Percentiles rank a stretch among this genome's conserved stretches.
These are phyloP conservation scores for Phymatocera aterrima DNA, from an alignment of 2,888 invertebrate genomes.

Conservation along the genomic window DNA sequence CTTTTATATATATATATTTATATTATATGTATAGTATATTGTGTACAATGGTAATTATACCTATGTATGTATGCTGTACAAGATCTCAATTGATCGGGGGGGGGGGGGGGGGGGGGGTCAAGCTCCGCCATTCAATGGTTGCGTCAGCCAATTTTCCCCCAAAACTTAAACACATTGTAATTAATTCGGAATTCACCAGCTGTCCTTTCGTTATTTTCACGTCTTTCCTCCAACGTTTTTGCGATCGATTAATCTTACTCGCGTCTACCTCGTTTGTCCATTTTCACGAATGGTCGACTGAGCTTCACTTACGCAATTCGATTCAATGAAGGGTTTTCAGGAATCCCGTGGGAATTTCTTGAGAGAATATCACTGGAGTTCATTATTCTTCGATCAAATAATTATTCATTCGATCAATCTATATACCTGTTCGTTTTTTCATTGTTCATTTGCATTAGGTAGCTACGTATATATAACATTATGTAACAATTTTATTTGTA, in stretches of 20 bases:
- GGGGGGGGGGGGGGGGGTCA: background rate
- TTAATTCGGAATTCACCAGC: no score
- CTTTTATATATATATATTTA: constrained; percentile 46
- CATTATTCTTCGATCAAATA: background rate
- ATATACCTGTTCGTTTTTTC: background rate
- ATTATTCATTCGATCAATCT: background rate
- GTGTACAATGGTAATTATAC: constrained; percentile 39
- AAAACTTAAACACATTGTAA: no score
- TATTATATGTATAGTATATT: constrained; percentile 32
- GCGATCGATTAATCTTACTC: no score
- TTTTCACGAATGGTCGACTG: background rate
- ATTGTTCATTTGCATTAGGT: background rate
- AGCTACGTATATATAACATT: background rate
- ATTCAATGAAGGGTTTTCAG: background rate
- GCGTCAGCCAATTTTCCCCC: background rate
- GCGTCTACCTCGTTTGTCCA: no score
- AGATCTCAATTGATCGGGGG: no score
- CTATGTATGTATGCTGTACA: no score
- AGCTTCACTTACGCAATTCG: background rate
- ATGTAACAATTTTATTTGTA: background rate
- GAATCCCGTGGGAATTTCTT: background rate
- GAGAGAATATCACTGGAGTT: constrained; percentile 6
- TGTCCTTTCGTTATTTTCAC: background rate
- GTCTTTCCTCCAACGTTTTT: constrained; percentile 1
- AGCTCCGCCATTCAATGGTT: background rate